These are phyloP conservation scores for Elaphurus davidianus DNA, from an alignment of 2,113 vertebrate species.

Conservation along the genomic window DNA sequence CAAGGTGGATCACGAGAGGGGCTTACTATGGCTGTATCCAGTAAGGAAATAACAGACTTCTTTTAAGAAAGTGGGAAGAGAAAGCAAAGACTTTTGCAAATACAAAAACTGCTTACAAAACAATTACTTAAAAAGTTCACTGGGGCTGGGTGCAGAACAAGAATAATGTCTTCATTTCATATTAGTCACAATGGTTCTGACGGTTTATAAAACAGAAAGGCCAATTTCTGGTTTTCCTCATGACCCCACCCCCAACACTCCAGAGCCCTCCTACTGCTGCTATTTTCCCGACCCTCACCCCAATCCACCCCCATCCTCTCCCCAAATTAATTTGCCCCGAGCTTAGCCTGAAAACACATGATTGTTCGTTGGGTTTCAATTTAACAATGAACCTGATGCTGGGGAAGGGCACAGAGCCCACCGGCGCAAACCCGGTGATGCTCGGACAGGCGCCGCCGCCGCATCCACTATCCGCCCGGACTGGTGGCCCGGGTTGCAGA, in stretches of 20 bases:
- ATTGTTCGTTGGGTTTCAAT: constrained; percentile 21
- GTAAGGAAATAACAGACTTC: neutral
- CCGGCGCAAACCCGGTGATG: neutral
- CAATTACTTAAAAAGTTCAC: constrained; percentile 66
- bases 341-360: constrained; percentile 44
- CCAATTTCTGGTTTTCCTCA: neutral
- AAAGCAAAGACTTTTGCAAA: constrained; percentile 53
- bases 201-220: neutral
- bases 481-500: constrained; percentile 44
- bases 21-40: constrained; percentile 5
- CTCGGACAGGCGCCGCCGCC: neutral
- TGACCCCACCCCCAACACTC: neutral
- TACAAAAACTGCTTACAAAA: constrained; percentile 77
- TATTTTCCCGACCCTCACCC: neutral
- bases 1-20: neutral
- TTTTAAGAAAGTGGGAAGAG: constrained; percentile 29
- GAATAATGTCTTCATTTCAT: constrained; percentile 48
- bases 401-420: constrained; percentile 22
- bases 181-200: neutral
- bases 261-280: neutral
- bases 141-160: constrained; percentile 11
- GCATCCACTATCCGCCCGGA: neutral
- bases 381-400: constrained; percentile 31
- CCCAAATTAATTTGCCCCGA: neutral
- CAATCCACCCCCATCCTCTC: neutral